A percentile compares a stretch with the other conserved stretches of the same genome.
These are phyloP conservation scores for Aporophyla lueneburgensis DNA, from an alignment of 2,888 invertebrate species.

Conservation along the genomic window DNA sequence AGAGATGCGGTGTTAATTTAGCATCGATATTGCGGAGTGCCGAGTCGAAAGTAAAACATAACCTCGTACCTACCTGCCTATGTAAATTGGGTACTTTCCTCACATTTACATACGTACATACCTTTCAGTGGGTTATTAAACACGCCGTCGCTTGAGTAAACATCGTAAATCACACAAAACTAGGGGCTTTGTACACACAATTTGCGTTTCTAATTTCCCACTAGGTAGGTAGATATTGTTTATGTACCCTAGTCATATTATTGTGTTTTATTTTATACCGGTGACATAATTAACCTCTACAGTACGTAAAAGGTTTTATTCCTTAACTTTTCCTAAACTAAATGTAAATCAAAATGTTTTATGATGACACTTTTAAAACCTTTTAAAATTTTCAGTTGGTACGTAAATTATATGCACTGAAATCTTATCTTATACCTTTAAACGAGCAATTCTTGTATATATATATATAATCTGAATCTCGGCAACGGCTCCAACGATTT, in stretches of 20 bases:
- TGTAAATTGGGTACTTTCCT: conserved; percentile 76
- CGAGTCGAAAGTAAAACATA: conserved; percentile 64
- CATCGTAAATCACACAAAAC: conserved; percentile 86
- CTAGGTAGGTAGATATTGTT: conserved; percentile 69
- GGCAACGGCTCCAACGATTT: no score
- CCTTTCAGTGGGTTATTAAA: conserved; percentile 85
- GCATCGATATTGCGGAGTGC: conserved; percentile 53
- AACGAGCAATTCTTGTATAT: no score
- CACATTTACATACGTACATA: conserved; percentile 77
- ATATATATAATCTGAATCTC: no score
- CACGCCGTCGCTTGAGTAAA: conserved; percentile 82
- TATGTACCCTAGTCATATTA: conserved; percentile 59
- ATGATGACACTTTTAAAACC: conserved; percentile 1
- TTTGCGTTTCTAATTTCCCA: conserved; percentile 85
- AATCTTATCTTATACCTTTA: no score
- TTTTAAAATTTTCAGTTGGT: neutral
- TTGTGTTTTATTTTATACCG: conserved; percentile 45
- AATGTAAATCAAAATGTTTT: conserved; percentile 10
- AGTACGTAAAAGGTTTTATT: neutral
- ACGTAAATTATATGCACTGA: neutral
- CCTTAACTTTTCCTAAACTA: neutral
- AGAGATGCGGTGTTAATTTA: conserved; percentile 53
- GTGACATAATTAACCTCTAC: conserved; percentile 7
- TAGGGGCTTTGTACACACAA: conserved; percentile 81
- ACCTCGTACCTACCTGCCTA: conserved; percentile 62